Conservation (phyloP, 2,797 vertebrate genomes). For the Kryptolebias ocellatus region DNA sequence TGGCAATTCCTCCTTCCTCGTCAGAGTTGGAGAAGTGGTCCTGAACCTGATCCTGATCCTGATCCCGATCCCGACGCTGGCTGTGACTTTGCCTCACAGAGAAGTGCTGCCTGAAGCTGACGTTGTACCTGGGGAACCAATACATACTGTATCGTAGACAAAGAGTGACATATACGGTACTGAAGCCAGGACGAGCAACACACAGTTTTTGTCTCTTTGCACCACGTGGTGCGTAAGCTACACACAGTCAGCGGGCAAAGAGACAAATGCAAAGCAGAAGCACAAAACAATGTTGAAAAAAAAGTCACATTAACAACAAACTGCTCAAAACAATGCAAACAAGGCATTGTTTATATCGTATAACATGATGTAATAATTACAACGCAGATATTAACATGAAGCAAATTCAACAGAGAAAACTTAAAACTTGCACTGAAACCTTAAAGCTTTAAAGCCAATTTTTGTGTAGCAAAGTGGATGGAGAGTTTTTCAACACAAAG, state of each 20-base stretch:
- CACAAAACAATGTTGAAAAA: conserved; percentile 37
- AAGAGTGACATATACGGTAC: conserved; percentile 69
- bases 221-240: conserved; percentile 8
- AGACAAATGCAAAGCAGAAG: conserved; percentile 63
- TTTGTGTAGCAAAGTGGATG: conserved; percentile 6
- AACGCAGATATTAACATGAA: conserved; percentile 14
- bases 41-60: conserved; percentile 30
- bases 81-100: conserved; percentile 84
- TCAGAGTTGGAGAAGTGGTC: conserved; percentile 73
- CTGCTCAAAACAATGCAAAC: conserved; percentile 52
- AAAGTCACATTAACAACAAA: conserved; percentile 4
- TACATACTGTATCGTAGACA: conserved; percentile 79
- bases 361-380: conserved; percentile 32
- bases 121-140: conserved; percentile 91
- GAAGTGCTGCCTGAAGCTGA: conserved; percentile 93
- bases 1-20: conserved; percentile 78
- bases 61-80: conserved; percentile 75
- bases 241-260: conserved; percentile 47
- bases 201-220: conserved; percentile 61
- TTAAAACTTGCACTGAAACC: not conserved
- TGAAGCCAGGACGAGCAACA: conserved; percentile 66
- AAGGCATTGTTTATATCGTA: conserved; percentile 50
- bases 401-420: conserved; percentile 21
- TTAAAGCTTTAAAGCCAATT: not conserved
- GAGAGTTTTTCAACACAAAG: conserved; percentile 8